Base-by-base conservation (phyloP, 2,113 vertebrate species). In the Rhizomys pruinosus region DNA sequence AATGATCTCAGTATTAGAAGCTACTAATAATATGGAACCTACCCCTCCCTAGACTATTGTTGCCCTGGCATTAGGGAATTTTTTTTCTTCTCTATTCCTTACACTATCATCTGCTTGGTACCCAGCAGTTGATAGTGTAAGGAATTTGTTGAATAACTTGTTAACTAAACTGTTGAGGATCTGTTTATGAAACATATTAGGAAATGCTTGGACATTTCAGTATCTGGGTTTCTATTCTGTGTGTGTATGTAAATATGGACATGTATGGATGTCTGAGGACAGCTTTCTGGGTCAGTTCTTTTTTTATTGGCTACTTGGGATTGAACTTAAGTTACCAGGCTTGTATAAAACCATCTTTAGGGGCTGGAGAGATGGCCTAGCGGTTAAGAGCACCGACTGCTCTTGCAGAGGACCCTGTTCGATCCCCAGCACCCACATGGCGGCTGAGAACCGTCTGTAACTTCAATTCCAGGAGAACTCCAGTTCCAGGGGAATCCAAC, bases 141-240 rank as follows among this genome's bases (percentile, higher is more conserved):
- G 72, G 34, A 77, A 73, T 64, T 72, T 64, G 6, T 90, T 88
- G 47, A 95, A 42, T 84, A 71, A 76, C 61, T 78, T 88, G 37
- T 81, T 91, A 57, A 74, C 59, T 92, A 1, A 55, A 89, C 42
- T 89, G 69, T n/a, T 63, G 27, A 63, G 15, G 73, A 13, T 57
- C 8, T 44, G 23, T 89, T 78, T 92, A 61, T 61, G 74, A 91
- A 64, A 22, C 55, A 11, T 87, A 78, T 61, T 2, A 39, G 32
- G 47, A 25, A 32, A 16, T 89, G 5, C 23, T 90, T 88, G 74
- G 15, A 44, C 89, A 22, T 82, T 63, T 73, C 34, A 5, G 61
- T 87, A 34, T 27, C 47, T 81, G 44, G 27, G n/a, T 11, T 42
- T n/a, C n/a, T 93, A 52, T 52, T 52, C 20, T 72, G 71, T 2